phyloP scores from a whole-genome alignment of 2,113 vertebrate species.

The Phoenicopterus ruber region DNA sequence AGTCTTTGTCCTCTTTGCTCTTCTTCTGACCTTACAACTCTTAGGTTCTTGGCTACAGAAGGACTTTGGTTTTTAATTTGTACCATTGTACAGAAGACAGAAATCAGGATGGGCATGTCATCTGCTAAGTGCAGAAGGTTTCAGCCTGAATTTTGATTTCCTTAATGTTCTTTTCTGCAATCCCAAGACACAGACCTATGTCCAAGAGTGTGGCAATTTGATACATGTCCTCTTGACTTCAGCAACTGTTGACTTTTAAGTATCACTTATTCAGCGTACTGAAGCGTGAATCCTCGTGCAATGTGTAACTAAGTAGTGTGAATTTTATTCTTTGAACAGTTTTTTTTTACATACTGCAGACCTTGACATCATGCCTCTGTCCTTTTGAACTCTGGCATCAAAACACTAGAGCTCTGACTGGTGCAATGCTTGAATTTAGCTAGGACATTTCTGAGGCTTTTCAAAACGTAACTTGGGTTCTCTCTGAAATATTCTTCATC shows the following conservation, averaged over 20 bases:
- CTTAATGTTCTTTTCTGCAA: not conserved
- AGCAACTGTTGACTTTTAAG: not conserved
- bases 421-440: not conserved
- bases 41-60: not conserved
- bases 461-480: not conserved
- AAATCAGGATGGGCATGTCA: not conserved
- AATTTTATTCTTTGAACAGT: not conserved
- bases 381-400: not conserved
- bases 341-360: not conserved
- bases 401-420: not conserved
- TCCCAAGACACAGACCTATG: not conserved
- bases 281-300: not conserved
- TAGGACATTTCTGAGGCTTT: not conserved
- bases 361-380: not conserved
- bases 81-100: not conserved
- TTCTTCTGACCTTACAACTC: not conserved
- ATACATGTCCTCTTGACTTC: not conserved
- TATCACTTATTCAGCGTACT: not conserved
- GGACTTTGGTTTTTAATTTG: accelerated
- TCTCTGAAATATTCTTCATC: not conserved
- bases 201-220: not conserved
- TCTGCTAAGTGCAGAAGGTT: not conserved
- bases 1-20: not conserved
- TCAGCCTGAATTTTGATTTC: not conserved
- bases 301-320: not conserved